Base-by-base conservation (phyloP, 2,888 invertebrate genomes). In the Bibio marci region DNA sequence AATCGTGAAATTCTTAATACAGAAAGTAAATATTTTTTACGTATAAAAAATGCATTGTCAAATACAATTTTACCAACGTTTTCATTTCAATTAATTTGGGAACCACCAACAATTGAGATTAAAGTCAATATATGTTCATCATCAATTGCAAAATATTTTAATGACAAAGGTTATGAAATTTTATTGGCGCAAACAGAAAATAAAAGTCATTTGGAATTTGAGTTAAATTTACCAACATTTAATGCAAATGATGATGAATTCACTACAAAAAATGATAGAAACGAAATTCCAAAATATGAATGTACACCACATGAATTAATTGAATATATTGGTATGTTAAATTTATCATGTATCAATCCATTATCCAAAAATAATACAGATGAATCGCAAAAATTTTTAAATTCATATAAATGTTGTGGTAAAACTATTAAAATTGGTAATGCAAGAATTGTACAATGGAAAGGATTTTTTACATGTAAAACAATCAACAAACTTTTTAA, bases 111-210 rank as follows among this genome's bases (percentile, higher is more conserved):
- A 31, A 10, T 31, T 31, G 4, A 15, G 7, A 31, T 14, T 14
- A 8, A 15, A 56, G 37, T 53, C 53, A 12, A 44, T 70, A n/a
- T n/a, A 18, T 73, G 72, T 46, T 69, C 71, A 34, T 73, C 73
- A n/a, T 71, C 73, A 1, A 46, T 70, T 32, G 72, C 72, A 11
- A 66, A 68, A 45, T 73, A 69, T 59, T 68, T 73, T 47, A 43
- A 56, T 30, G 56, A 62, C 45, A 53, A 50, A 37, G 62, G 63
- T 6, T 66, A 65, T 46, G 46, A 49, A 4, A 62, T 70, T 3
- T 55, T 58, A 40, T 45, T 64, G 25, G 68, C 66, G 47, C 52
- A 52, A 31, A 64, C 67, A 26, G 56, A 53, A 40, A 53, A 58
- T 37, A 49, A 46, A 26, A 50, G 54, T 13, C 56, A 54, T 33